Base-by-base conservation (phyloP, 2,797 vertebrate genomes). In the Denticeps clupeoides region DNA sequence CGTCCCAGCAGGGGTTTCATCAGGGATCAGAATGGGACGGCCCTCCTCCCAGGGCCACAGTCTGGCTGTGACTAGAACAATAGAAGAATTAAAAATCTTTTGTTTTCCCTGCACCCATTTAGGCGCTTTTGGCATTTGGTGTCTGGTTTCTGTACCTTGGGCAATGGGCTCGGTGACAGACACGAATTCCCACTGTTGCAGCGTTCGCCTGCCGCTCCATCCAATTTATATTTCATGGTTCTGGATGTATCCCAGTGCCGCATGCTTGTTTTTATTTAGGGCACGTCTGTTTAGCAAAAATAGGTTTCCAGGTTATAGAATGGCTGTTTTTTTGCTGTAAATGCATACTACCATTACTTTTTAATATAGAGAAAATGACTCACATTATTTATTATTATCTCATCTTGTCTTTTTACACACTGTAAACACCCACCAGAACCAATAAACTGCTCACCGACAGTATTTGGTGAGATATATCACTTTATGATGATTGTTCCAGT, bases 1-100 rank as follows among this genome's bases (percentile, higher is more conserved):
- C 41, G 47, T 41, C 60, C 67, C 78, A 74, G 76, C 78, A 56
- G 79, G 82, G 74, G 75, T 58, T 51, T 38, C 31, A 32, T 19
- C n/a, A 42, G 53, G 47, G 58, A 22, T 16, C 41, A 49, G 27
- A 37, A 32, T 29, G 45, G 18, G 65, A 64, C 64, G 18, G 43
- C 15, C 35, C 25, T 45, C 46, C 62, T 77, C 63, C 64, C 25
- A 48, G 6, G 72, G 71, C 69, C 62, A 42, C 49, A 64, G 62
- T 71, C 71, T 78, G 68, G 41, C 65, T 63, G 61, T 45, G 35
- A 38, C 49, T 63, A 69, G 62, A 66, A 70, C 55, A 71, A 69
- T 73, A 70, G 65, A 53, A 24, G 49, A 72, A 69, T 76, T 65
- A 71, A 66, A 57, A 41, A 7, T 47, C 55, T 69, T 78, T 75